These are phyloP conservation scores for Mormyrops attenuatus DNA, from an alignment of 2,797 vertebrate species.

Conservation along the genomic window DNA sequence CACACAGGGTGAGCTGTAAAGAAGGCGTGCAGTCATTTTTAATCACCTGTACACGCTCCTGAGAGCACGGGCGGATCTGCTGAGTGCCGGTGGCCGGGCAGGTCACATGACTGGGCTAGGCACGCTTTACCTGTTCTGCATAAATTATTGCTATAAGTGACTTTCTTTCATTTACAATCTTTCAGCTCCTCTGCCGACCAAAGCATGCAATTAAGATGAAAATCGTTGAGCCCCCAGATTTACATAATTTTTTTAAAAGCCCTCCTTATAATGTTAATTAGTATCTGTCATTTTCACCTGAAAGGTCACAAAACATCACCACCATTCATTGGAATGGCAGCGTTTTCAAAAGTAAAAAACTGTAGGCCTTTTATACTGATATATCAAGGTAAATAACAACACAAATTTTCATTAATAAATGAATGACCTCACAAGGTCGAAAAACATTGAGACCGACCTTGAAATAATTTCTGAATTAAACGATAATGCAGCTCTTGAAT, in stretches of 20 bases:
- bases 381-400: not conserved
- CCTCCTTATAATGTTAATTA: not conserved
- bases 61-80: not conserved
- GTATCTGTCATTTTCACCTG: not conserved
- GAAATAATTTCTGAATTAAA: conserved; percentile 2
- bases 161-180: not conserved
- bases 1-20: conserved; percentile 9
- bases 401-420: not conserved
- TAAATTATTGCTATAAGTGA: not conserved
- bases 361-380: not conserved
- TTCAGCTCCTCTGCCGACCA: not conserved
- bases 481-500: not conserved
- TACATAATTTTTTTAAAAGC: not conserved
- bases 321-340: not conserved
- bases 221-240: not conserved
- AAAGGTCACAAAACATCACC: not conserved
- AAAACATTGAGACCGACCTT: not conserved
- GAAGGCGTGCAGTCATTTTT: conserved; percentile 10
- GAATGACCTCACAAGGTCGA: not conserved
- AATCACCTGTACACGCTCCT: conserved; percentile 21
- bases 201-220: not conserved
- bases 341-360: not conserved
- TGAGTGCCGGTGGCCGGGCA: not conserved
- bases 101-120: not conserved
- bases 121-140: not conserved